Conservation (phyloP, 2,113 vertebrate species). For the Pollimyrus isidori region DNA sequence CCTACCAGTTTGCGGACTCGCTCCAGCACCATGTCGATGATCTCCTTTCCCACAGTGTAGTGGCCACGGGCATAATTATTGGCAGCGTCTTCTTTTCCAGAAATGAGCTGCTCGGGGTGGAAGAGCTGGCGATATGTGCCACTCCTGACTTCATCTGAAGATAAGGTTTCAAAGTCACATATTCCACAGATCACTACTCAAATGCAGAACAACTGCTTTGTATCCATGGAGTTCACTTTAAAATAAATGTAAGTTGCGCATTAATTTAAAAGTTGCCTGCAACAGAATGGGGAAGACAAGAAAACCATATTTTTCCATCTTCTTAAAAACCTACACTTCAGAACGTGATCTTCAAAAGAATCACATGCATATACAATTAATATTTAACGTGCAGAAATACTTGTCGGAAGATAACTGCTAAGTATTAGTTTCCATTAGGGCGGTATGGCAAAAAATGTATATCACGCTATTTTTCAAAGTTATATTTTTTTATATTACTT, state of each 20-base stretch:
- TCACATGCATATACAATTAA: neutral
- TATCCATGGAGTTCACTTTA: neutral
- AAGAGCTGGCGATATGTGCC: slow-evolving; percentile 70
- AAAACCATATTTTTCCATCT: neutral
- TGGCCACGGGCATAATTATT: slow-evolving; percentile 80
- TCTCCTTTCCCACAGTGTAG: slow-evolving; percentile 76
- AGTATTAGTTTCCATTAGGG: neutral
- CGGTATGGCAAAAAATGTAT: no score
- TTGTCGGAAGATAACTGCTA: neutral
- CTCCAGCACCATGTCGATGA: slow-evolving; percentile 70
- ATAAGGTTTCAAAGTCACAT: neutral
- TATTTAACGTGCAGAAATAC: neutral
- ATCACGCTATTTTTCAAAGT: no score
- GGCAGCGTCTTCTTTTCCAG: slow-evolving; percentile 80
- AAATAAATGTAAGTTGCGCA: neutral
- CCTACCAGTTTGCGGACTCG: slow-evolving; percentile 71
- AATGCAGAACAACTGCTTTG: neutral
- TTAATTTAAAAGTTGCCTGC: neutral
- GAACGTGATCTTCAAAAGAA: neutral
- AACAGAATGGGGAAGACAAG: neutral
- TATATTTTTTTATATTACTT: no score
- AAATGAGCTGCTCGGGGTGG: slow-evolving; percentile 78
- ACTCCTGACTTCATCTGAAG: slow-evolving; percentile 69
- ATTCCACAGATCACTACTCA: neutral
- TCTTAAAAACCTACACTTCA: neutral